Base-by-base conservation (phyloP, 2,888 invertebrate genomes). In the Ormyrus thymus region DNA sequence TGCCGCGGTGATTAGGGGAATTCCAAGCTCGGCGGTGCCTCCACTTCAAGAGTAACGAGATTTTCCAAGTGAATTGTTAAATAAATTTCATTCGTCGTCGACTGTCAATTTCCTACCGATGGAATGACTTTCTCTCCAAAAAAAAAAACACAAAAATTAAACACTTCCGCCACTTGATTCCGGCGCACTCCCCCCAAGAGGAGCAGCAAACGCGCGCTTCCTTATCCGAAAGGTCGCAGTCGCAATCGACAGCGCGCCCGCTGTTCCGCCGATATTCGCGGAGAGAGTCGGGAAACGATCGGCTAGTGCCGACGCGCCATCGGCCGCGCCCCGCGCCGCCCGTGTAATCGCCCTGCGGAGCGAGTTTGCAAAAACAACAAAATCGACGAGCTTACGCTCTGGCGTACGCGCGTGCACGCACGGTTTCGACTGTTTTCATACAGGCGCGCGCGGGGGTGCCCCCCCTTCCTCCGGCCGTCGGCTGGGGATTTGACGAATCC, bases 401-500 rank as follows among this genome's bases (percentile, higher is more conserved):
- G 55, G 15, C 58, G 29, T 46, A 11, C 61, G 11, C 11, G 61
- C 61, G 10, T 13, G 1, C 48, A 48, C 2, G 48, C 9, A 48
- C 15, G 13, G 46, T 68, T 68, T 56, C 45, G 59, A 72, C 61
- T 72, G 74, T 74, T 74, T 74, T 58, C 51, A 65, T 65, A 65
- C 13, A 29, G n/a, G 53, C 45, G 29, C 29, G 29, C n/a, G 4
- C n/a, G 29, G 15, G 45, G 55, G 53, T 10, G 46, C 11, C 29
- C 43, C n/a, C 56, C 43, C 66, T n/a, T n/a, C n/a, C n/a, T n/a
- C 45, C 9, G 7, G 10, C 53, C 58, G 53, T 50, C 51, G 56
- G 46, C 53, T 7, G 46, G 69, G 78, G 76, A 71, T 76, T 76
- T 76, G 72, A 61, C 72, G 72, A 80, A 80, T 76, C 79, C 68